Conservation (phyloP, 1,140 invertebrate genomes). For the Drosophila nebulosa region DNA sequence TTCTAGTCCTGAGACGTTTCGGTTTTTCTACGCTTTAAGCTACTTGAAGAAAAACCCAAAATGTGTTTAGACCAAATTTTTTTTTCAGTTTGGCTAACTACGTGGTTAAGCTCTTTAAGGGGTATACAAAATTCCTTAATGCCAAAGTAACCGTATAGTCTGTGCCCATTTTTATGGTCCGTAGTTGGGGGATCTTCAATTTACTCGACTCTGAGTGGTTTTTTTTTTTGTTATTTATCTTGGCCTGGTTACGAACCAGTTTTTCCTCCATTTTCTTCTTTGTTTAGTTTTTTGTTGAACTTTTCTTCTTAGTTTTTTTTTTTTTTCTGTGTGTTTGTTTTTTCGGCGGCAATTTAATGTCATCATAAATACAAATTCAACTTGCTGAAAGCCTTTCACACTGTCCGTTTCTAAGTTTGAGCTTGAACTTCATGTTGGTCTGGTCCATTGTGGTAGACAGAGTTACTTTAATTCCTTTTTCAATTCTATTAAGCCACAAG, state of each 20-base stretch:
- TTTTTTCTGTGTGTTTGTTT: not conserved
- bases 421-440: constrained; percentile 55
- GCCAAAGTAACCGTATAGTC: not conserved
- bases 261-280: constrained; percentile 3
- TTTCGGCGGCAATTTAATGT: constrained; percentile 69
- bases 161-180: not conserved
- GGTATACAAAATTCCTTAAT: not conserved
- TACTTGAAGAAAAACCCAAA: too few species aligned
- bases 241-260: constrained; percentile 53
- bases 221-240: constrained; percentile 73
- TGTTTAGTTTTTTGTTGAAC: not conserved
- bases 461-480: constrained; percentile 33
- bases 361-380: constrained; percentile 76
- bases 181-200: constrained; percentile 45
- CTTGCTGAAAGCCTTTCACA: constrained; percentile 50
- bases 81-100: not conserved
- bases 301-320: not conserved
- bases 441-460: not conserved
- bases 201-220: constrained; percentile 73
- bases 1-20: too few species aligned
- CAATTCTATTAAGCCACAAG: constrained; percentile 64
- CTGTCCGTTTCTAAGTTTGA: constrained; percentile 12
- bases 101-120: not conserved
- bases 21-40: too few species aligned
- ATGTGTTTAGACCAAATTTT: too few species aligned